These are phyloP conservation scores for Lepidocolaptes lacrymiger DNA, from an alignment of 2,797 vertebrate genomes.

Conservation along the genomic window DNA sequence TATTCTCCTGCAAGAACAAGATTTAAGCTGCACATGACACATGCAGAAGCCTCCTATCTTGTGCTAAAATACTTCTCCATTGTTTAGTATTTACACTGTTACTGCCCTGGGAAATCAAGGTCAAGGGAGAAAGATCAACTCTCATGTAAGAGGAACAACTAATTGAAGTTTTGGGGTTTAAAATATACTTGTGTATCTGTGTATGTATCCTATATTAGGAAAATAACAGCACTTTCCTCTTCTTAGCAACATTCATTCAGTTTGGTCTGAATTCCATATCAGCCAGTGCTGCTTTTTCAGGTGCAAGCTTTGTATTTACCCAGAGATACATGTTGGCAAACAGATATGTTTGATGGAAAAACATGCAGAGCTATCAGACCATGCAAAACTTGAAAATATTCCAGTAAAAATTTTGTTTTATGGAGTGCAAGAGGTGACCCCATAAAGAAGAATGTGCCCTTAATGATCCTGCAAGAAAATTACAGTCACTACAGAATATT, in stretches of 20 bases:
- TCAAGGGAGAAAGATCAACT: background rate
- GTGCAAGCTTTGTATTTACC: background rate
- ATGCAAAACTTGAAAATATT: background rate
- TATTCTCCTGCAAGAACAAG: background rate
- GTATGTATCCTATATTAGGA: background rate
- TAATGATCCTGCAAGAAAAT: background rate
- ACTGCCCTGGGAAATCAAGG: background rate
- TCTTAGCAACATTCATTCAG: background rate
- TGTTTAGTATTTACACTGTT: background rate
- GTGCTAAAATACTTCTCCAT: background rate
- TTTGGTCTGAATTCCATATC: background rate
- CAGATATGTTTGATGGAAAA: background rate
- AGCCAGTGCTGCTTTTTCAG: conserved; percentile 22
- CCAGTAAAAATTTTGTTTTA: background rate
- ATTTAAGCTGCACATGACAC: background rate
- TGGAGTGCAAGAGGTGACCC: background rate
- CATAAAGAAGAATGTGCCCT: background rate
- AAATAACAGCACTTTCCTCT: background rate
- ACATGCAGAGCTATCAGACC: background rate
- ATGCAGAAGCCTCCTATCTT: background rate
- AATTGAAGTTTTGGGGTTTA: background rate
- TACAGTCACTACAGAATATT: background rate
- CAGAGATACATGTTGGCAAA: background rate
- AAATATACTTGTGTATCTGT: background rate
- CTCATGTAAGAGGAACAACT: background rate